Base-by-base conservation (phyloP, 2,888 invertebrate genomes). In the Zonitis immaculata region DNA sequence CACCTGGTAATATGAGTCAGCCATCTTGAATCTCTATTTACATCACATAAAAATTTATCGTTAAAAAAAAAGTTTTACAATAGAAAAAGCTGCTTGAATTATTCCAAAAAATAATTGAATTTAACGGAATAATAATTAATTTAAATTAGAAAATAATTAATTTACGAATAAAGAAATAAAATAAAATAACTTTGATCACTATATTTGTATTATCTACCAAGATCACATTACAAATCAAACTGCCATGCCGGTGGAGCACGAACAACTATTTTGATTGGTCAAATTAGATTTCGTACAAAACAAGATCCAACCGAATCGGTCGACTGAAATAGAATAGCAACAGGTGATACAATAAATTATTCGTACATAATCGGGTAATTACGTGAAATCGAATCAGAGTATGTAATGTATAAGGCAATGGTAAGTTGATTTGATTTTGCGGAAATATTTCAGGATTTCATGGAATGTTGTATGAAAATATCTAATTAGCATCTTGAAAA, bases 1-100 rank as follows among this genome's bases (percentile, higher is more conserved):
- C 79, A 82, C 82, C 82, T 82, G 82, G 78, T 82, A 82, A 79
- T 82, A 82, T 64, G 82, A 81, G 77, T 83, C 82, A 77, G 82
- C 82, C 82, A 83, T 83, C 77, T 82, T 83, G 80, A 62, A 67
- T 64, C 55, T 58, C 56, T 64, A 66, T 67, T 71, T 64, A 68
- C 68, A 68, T 70, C 66, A 69, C 70, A 51, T 46, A 54, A 53
- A 52, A 25, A n/a, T n/a, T n/a, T n/a, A n/a, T n/a, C n/a, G n/a
- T n/a, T n/a, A n/a, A n/a, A n/a, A n/a, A n/a, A n/a, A n/a, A n/a
- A n/a, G n/a, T n/a, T n/a, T n/a, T n/a, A n/a, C n/a, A n/a, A n/a
- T n/a, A n/a, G n/a, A n/a, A n/a, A n/a, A n/a, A n/a, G n/a, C n/a
- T n/a, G n/a, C n/a, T n/a, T 7, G 12, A 32, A 43, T 44, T 12